Base-by-base conservation (phyloP, 2,888 invertebrate genomes). In the Drosophila parthenogenetica region DNA sequence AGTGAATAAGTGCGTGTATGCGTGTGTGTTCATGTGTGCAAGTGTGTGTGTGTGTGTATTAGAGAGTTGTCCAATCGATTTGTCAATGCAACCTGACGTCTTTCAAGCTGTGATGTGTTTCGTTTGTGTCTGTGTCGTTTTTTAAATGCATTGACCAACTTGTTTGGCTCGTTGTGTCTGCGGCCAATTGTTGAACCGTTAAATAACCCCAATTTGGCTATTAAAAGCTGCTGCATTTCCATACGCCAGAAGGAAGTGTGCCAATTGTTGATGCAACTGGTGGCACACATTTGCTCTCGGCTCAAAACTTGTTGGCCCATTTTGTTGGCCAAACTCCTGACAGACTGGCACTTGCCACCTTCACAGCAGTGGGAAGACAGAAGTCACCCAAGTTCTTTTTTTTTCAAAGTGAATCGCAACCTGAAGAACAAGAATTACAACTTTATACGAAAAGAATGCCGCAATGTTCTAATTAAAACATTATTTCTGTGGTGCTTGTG, bases 381-480 rank as follows among this genome's bases (percentile, higher is more conserved):
- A 48, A 40, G 45, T 40, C 62, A 45, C 25, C 22, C 35, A n/a
- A 19, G 22, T 45, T 17, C 13, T n/a, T 43, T 66, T n/a, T n/a
- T n/a, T n/a, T n/a, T n/a, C n/a, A n/a, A n/a, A n/a, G n/a, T n/a
- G n/a, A n/a, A n/a, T n/a, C n/a, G 61, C 48, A 62, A 48, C 59
- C 25, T 25, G 17, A 17, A 40, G 16, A 74, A 62, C 74, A 58
- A 77, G 77, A 60, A 63, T 42, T 63, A 72, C 75, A 14, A 32
- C 39, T n/a, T 42, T 37, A 16, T 29, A 16, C 13, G 1, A 13
- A 13, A 35, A 13, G 13, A 35, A 64, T 79, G 77, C 81, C 81
- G 79, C 76, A 84, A 87, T 77, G 87, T 82, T 78, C 84, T 76
- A 84, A 84, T 84, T 84, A 78, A 80, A 75, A 63, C 17, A 64